Conservation (phyloP, 2,888 invertebrate species). For the Pelosia muscerda region DNA sequence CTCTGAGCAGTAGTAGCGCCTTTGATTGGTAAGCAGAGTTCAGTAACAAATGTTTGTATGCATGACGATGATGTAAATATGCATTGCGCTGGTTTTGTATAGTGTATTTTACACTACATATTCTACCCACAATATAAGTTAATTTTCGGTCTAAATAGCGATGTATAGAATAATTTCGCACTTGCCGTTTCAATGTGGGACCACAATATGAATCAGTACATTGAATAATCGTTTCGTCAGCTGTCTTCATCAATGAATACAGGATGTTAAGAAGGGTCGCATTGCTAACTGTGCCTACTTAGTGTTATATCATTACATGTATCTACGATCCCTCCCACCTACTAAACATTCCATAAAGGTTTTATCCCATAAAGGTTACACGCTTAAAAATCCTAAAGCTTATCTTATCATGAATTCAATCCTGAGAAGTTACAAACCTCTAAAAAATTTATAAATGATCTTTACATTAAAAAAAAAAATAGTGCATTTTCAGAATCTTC, state of each 20-base stretch:
- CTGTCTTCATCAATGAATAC: background rate
- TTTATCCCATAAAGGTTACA: too few relatives aligned
- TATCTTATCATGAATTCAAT: too few relatives aligned
- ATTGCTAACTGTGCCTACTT: background rate
- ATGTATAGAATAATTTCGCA: background rate
- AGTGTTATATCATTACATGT: background rate
- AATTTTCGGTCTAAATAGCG: background rate
- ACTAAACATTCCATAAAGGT: too few relatives aligned
- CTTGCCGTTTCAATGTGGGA: background rate
- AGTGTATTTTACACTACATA: too few relatives aligned
- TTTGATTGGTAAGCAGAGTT: background rate
- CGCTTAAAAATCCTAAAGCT: too few relatives aligned
- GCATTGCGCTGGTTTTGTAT: too few relatives aligned
- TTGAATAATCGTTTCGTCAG: constrained; percentile 1
- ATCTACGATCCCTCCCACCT: background rate
- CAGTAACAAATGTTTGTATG: too few relatives aligned
- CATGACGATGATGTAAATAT: too few relatives aligned
- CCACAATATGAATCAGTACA: background rate
- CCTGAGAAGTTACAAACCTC: too few relatives aligned
- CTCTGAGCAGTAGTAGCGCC: background rate
- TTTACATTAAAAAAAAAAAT: too few relatives aligned
- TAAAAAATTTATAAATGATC: too few relatives aligned
- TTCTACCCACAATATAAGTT: background rate
- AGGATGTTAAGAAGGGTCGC: background rate
- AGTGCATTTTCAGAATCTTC: too few relatives aligned